Evolutionary conservation across 2,888 invertebrate species (phyloP).

Genomic region (Melolontha melolontha): DNA sequence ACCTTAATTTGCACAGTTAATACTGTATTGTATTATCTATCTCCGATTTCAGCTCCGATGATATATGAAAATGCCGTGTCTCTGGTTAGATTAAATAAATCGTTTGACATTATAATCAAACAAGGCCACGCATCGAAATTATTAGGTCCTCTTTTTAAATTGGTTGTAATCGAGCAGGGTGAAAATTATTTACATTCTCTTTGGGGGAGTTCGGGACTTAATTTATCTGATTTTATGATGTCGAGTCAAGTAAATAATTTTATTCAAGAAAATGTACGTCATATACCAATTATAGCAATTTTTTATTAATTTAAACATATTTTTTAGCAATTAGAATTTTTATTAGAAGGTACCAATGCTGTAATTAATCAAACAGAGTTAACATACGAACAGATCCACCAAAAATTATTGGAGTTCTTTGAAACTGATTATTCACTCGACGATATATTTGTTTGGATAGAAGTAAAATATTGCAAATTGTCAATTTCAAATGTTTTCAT

Average conservation of each 20-base stretch:
- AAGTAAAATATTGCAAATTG: constrained; percentile 64
- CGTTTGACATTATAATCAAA: constrained; percentile 54
- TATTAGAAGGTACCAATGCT: constrained; percentile 61
- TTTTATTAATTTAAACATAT: constrained; percentile 1
- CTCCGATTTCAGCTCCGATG: constrained; percentile 65
- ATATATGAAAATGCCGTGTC: constrained; percentile 67
- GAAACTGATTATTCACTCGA: constrained; percentile 67
- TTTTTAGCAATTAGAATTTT: constrained; percentile 70
- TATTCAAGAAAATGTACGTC: constrained; percentile 65
- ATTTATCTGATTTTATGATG: constrained; percentile 69
- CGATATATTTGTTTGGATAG: constrained; percentile 73
- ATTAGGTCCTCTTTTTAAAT: constrained; percentile 70
- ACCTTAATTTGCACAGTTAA: constrained; percentile 32
- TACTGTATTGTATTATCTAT: background rate
- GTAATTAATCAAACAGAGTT: constrained; percentile 59
- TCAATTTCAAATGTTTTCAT: constrained; percentile 32
- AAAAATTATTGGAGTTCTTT: constrained; percentile 69
- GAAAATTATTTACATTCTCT: constrained; percentile 68
- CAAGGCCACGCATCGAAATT: constrained; percentile 65
- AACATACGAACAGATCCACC: constrained; percentile 67
- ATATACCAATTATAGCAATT: constrained; percentile 34
- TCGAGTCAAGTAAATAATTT: constrained; percentile 66
- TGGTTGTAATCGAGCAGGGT: constrained; percentile 71
- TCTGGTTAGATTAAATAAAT: constrained; percentile 59
- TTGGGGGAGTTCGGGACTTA: constrained; percentile 70